Base-by-base conservation (phyloP, 2,888 invertebrate species). In the Anoncus sp. region DNA sequence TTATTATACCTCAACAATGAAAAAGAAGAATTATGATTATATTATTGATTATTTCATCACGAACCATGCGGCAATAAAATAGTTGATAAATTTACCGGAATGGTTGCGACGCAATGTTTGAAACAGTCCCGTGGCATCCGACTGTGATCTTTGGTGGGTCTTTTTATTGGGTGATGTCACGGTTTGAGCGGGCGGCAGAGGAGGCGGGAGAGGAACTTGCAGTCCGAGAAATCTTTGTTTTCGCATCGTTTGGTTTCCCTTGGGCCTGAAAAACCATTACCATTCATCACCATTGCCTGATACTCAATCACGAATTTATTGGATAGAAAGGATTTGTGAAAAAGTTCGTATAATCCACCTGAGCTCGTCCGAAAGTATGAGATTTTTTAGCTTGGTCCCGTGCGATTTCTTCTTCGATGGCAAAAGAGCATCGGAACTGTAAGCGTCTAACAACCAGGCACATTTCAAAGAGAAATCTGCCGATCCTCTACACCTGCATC, bases 401-500 rank as follows among this genome's bases (percentile, higher is more conserved):
- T 95, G 95, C 49, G 95, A 95, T 90, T 95, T 95, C 91, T 94
- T 95, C 90, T 95, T 95, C 70, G 94, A 94, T 70, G 94, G 94
- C 81, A 93, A 90, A 79, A 93, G 92, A 73, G 94, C 93, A 89
- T 96, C 97, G 45, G 96, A 95, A 83, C 97, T 96, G 91, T 97
- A 98, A 22, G 99, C 98, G 86, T 98, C 98, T 88, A 99, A 92
- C 69, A 99, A 93, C 99, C 99, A 99, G 88, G 98, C 96, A 90
- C 98, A 96, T 91, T 98, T 96, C 84, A 99, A 93, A 53, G 99
- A 98, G 92, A 99, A 99, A 92, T 99, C 98, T 77, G 97, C 97
- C 83, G 98, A 98, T 91, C 96, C 95, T 87, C 98, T 95, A 94
- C 99, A 99, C 90, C 96, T 96, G 88, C n/a, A 91, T 90, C 45